Percentiles rank a stretch among this genome's conserved stretches.
Conservation (phyloP, 2,888 invertebrate species). For the Erebia ligea region DNA sequence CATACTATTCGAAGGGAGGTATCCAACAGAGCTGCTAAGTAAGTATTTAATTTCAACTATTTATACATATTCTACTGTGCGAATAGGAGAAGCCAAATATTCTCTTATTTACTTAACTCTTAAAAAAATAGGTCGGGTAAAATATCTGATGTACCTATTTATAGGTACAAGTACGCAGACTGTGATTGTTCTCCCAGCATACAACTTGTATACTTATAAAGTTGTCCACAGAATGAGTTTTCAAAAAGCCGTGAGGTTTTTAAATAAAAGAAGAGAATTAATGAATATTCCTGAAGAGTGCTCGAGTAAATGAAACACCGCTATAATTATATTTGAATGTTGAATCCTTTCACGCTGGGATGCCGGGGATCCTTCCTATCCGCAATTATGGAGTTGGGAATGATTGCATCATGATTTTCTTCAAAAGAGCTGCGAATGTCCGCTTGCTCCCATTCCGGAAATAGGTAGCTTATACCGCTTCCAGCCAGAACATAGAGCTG, state of each 20-base stretch:
- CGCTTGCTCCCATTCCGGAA: conserved; percentile 35
- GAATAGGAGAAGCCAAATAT: background rate
- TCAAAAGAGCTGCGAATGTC: conserved; percentile 43
- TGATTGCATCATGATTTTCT: conserved; percentile 46
- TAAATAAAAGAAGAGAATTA: conserved; percentile 29
- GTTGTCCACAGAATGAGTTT: conserved; percentile 30
- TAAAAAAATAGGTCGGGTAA: background rate
- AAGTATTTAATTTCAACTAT: background rate
- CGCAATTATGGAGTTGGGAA: conserved; percentile 46
- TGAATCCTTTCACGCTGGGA: conserved; percentile 42
- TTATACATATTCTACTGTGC: too few species aligned
- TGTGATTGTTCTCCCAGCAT: conserved; percentile 6
- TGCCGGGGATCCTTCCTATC: conserved; percentile 39
- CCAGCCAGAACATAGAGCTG: conserved; percentile 22
- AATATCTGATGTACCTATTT: background rate
- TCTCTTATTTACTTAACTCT: background rate
- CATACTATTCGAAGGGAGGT: background rate
- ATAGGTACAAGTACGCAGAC: background rate
- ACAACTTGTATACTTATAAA: conserved; percentile 23
- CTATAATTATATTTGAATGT: conserved; percentile 44
- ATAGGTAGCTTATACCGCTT: conserved; percentile 19
- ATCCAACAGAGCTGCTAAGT: background rate
- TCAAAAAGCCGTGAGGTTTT: conserved; percentile 32
- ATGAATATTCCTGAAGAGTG: conserved; percentile 33
- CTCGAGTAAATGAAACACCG: conserved; percentile 39